Percentiles rank a stretch among this genome's conserved stretches.
Evolutionary conservation across 2,113 vertebrate genomes (phyloP).

Genomic region (Podocnemis expansa): DNA sequence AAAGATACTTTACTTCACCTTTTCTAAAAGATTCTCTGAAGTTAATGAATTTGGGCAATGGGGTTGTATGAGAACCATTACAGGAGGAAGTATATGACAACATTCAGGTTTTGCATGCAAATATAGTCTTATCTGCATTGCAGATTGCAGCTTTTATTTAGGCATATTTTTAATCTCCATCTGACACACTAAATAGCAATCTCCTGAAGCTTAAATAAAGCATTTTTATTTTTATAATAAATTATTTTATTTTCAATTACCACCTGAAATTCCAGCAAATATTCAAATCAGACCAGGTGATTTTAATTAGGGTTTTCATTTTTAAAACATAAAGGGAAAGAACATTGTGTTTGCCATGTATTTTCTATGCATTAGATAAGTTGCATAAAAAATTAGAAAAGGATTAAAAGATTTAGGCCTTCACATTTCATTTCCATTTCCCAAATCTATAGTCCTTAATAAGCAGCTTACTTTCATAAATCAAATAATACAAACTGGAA

Average conservation of each 20-base stretch:
- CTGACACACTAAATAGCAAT: background rate
- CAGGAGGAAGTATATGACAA: background rate
- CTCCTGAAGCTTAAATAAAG: conserved; percentile 20
- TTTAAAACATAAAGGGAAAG: background rate
- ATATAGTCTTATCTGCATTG: conserved; percentile 21
- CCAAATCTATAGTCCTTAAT: background rate
- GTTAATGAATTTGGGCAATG: conserved; percentile 1
- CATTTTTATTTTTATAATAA: background rate
- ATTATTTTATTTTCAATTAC: conserved; percentile 13
- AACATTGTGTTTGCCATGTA: background rate
- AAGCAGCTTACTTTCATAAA: background rate
- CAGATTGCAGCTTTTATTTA: conserved; percentile 41
- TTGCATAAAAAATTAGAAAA: background rate
- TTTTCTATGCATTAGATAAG: background rate
- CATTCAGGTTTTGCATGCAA: conserved; percentile 25
- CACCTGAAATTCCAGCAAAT: conserved; percentile 26
- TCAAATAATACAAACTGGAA: background rate
- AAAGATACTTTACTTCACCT: background rate
- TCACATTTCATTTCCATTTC: background rate
- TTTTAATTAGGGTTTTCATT: background rate
- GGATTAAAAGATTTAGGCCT: background rate
- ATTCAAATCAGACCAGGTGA: background rate
- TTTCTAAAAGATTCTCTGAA: background rate
- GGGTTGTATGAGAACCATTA: background rate
- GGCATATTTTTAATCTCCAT: conserved; percentile 9